These are phyloP conservation scores for Prionailurus viverrinus DNA, from an alignment of 2,113 vertebrate genomes.

Conservation along the genomic window DNA sequence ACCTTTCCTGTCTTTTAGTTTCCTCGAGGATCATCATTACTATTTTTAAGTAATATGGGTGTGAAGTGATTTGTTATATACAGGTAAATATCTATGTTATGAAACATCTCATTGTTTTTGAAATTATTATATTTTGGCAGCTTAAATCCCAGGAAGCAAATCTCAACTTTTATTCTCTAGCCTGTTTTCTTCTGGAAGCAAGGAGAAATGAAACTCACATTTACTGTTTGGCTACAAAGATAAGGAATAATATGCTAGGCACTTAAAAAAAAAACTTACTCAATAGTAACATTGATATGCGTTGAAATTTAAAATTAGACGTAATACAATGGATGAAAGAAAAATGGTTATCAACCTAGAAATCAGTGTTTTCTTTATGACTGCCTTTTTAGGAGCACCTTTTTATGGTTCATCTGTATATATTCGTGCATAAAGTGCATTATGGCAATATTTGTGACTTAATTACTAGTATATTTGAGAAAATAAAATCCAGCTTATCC, in stretches of 20 bases:
- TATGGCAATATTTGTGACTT: neutral
- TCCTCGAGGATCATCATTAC: neutral
- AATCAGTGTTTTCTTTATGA: neutral
- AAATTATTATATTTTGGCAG: neutral
- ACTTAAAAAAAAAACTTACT: neutral
- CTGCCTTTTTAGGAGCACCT: neutral
- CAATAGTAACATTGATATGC: neutral
- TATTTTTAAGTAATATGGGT: neutral
- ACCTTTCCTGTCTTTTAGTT: neutral
- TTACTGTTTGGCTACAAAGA: neutral
- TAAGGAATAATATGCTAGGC: neutral
- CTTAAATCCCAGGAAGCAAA: neutral
- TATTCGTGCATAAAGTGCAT: neutral
- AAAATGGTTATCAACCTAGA: neutral
- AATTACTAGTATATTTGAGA: neutral
- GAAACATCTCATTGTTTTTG: neutral
- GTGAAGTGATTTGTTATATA: neutral
- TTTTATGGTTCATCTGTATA: neutral
- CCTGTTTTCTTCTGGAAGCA: neutral
- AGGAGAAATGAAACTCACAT: neutral
- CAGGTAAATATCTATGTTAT: neutral
- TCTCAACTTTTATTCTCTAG: neutral
- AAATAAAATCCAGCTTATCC: neutral
- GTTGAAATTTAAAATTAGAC: neutral
- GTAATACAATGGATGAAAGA: neutral